Base-by-base conservation (phyloP, 2,888 invertebrate species). In the Phengaris arion region DNA sequence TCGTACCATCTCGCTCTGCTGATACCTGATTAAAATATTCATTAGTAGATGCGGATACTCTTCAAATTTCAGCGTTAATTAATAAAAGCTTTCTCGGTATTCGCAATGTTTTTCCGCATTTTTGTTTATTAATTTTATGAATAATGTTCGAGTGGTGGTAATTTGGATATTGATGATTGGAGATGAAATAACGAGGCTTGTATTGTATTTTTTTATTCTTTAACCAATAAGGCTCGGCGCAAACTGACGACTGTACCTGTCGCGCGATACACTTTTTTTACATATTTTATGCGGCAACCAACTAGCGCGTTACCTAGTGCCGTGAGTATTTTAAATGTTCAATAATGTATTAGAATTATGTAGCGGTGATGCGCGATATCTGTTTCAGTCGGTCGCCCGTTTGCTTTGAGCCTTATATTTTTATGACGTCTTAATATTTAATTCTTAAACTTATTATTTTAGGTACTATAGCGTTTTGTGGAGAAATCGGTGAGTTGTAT, bases 381-480 rank as follows among this genome's bases (percentile, higher is more conserved):
- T 35, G 6, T 7, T 6, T 4, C 48, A 48, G 48, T 48, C 48
- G 8, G 8, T 48, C 15, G 59, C 6, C 10, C 15, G 59, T 8
- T n/a, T 15, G 6, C 7, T n/a, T 8, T 59, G 7, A 59, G n/a
- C 15, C 12, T 59, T 57, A 57, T 7, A 9, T n/a, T 59, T 59
- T 59, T 59, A 15, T 10, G 52, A 2, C 9, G 12, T 8, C 22
- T 64, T 48, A 48, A 48, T 48, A 7, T 48, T 69, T 48, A 69
- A 46, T 48, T 69, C 13, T 7, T 9, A 7, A 48, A n/a, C 48
- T 69, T 48, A 9, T 69, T 69, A 69, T 69, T 69, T n/a, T 69
- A 69, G 72, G 72, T 73, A 73, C 72, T 73, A 73, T 73, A 69
- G 69, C 48, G 48, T 69, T 48, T 15, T 69, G 48, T 69, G 69